Evolutionary conservation across 2,113 vertebrate species (phyloP).

Genomic region (Boleophthalmus pectinirostris): DNA sequence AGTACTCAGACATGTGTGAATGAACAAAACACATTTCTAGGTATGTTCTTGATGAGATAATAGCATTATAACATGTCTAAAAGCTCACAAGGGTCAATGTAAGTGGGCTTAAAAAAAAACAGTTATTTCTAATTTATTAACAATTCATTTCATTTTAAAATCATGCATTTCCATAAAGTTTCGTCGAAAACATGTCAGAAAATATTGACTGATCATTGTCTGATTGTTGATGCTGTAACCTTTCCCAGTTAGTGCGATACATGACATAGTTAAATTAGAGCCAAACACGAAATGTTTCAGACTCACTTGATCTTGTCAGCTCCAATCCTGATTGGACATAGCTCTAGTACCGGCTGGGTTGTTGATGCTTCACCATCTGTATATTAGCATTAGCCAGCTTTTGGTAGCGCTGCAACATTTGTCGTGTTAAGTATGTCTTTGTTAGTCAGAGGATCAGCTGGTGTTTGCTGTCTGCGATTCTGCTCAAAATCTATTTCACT

Average conservation of each 20-base stretch:
- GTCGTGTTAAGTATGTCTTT: constrained; percentile 31
- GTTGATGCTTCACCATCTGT: constrained; percentile 41
- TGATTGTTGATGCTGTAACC: not conserved
- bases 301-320: constrained; percentile 25
- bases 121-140: no score
- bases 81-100: no score
- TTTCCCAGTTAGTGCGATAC: not conserved
- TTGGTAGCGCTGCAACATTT: constrained; percentile 33
- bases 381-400: constrained; percentile 41
- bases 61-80: no score
- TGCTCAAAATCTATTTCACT: constrained; percentile 18
- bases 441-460: constrained; percentile 29
- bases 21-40: no score
- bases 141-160: not conserved
- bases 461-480: constrained; percentile 28
- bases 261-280: not conserved
- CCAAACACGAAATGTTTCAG: constrained; percentile 13
- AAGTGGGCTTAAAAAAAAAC: no score
- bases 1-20: no score
- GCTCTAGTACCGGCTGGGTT: constrained; percentile 16
- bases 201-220: not conserved
- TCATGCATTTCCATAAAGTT: not conserved
- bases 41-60: no score
- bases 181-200: not conserved
- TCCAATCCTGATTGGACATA: constrained; percentile 24